Base-by-base conservation (phyloP, 1,140 invertebrate genomes). In the Monochamus saltuarius region DNA sequence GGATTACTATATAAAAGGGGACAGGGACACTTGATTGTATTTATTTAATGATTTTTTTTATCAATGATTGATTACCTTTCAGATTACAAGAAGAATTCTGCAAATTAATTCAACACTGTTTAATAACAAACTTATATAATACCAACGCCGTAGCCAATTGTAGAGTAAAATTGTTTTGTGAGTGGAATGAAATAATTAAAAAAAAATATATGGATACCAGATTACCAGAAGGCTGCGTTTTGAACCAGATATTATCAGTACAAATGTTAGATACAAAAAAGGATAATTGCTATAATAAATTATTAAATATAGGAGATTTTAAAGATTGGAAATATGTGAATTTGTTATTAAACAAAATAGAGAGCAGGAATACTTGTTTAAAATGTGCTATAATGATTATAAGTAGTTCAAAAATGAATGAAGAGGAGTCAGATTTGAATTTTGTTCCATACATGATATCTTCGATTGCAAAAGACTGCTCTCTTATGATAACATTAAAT, bases 391-490 rank as follows among this genome's bases (percentile, higher is more conserved):
- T 71, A 34, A 52, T 67, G 50, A 54, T 56, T 37, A 38, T 63
- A 40, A 49, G 37, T 8, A 59, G 61, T 55, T 43, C 36, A 16
- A 57, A 56, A 14, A 34, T 42, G 4, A 42, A 59, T 37, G 45
- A 58, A 7, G 37, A 63, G 19, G 51, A 56, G 49, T 56, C 57
- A 39, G 67, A 69, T 46, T 42, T 71, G 16, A 35, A 67, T 22
- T 68, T 73, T 59, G 45, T 66, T 39, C 68, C 70, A 16, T 74
- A 74, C 62, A 51, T 74, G 35, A 60, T 74, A 35, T 63, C 73
- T 34, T 69, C 70, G 0, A 64, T 74, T 51, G 68, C 66, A 11
- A 74, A 73, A 56, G 73, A 74, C 64, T 74, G 70, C 56, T 74
- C 73, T 22, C 52, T 74, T 9, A 74, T 74, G 71, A 39, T 74